Base-by-base conservation (phyloP, 1,140 invertebrate species). In the Helicoverpa zea region DNA sequence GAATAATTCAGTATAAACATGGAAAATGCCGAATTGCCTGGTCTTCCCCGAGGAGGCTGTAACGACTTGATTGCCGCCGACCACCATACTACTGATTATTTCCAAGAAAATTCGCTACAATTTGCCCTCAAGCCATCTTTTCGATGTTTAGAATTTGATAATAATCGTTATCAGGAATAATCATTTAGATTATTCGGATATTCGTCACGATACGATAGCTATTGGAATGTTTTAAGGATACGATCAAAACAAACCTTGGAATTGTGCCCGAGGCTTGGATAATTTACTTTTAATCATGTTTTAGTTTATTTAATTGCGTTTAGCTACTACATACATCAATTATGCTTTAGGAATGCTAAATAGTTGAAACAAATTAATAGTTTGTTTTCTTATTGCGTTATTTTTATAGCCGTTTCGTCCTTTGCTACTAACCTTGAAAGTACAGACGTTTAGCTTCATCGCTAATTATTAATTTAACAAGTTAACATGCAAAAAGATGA, bases 401-500 rank as follows among this genome's bases (percentile, higher is more conserved):
- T 52, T 43, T 23, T 70, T 70, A 13, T 13, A 70, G 54, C 56
- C 52, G 16, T 10, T 29, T 9, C 7, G 51, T 56, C 70, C 14
- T 73, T 58, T 73, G 2, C 9, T 0, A 18, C 4, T 56, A 58
- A 73, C 70, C 70, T 73, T 58, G 52, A 58, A 56, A 58, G 70
- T 5, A 14, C 64, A 47, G 63, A 47, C 3, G 58, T 76, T 63
- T 66, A 66, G 63, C 10, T 79, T 70, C 52, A 66, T 29, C 51
- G n/a, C 64, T 79, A 58, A 70, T 70, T 79, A 70, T 70, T 79
- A 79, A 68, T 75, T 75, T 66, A 56, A 81, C 72, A 66, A 76
- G 72, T 30, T 58, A 68, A 66, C 59, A 58, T 81, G 79, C 61
- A 83, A 85, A 83, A 85, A 83, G 75, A 79, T 47, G 64, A 76